Conservation (phyloP, 2,888 invertebrate genomes). For the Cabera pusaria region DNA sequence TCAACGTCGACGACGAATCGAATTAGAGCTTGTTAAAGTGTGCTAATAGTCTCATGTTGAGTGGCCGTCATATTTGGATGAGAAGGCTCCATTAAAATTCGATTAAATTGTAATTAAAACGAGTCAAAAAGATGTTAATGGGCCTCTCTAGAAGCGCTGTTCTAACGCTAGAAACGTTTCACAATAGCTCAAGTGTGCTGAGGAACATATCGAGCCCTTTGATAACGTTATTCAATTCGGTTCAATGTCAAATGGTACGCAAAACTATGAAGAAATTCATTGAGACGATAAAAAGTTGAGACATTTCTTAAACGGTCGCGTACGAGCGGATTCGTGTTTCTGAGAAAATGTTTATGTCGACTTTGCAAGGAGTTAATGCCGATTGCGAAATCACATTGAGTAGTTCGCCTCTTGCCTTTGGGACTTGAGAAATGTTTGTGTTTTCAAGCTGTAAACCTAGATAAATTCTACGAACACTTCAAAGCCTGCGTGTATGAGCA, state of each 20-base stretch:
- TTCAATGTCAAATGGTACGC: conserved; percentile 70
- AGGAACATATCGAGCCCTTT: conserved; percentile 62
- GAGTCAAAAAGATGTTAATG: conserved; percentile 56
- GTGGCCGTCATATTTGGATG: conserved; percentile 48
- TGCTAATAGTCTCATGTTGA: conserved; percentile 56
- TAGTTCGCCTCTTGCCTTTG: conserved; percentile 56
- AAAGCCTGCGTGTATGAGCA: conserved; percentile 12
- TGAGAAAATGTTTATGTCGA: conserved; percentile 64
- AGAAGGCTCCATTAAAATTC: conserved; percentile 64
- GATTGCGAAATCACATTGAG: conserved; percentile 62
- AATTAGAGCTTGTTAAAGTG: conserved; percentile 57
- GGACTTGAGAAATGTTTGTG: conserved; percentile 73
- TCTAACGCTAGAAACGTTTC: conserved; percentile 54
- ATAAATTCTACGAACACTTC: conserved; percentile 55
- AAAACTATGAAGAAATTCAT: conserved; percentile 68
- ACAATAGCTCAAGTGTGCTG: conserved; percentile 51
- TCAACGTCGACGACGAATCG: conserved; percentile 37
- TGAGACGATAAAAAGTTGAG: conserved; percentile 48
- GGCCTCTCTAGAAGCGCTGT: conserved; percentile 47
- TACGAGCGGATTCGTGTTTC: conserved; percentile 55
- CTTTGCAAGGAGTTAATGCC: conserved; percentile 61
- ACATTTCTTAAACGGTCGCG: conserved; percentile 39
- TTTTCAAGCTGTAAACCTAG: conserved; percentile 74
- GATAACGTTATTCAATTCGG: conserved; percentile 73
- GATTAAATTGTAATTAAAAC: conserved; percentile 65